phyloP scores from a whole-genome alignment of 1,140 invertebrate genomes.

The Laupala kohalensis region DNA sequence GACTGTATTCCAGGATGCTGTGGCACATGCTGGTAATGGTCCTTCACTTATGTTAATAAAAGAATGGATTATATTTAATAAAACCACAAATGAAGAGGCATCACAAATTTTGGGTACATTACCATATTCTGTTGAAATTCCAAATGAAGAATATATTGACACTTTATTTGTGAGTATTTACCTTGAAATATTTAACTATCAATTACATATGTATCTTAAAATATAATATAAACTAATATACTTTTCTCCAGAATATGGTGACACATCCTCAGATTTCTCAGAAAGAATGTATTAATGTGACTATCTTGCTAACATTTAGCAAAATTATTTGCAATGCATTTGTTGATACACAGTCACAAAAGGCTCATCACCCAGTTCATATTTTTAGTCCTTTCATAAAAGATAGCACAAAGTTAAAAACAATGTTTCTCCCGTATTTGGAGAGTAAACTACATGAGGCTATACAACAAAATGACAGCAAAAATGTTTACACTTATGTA shows the following conservation, averaged over 20 bases:
- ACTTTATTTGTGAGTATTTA: not conserved
- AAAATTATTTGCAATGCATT: not conserved
- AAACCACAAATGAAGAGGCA: not conserved
- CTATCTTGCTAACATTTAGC: not conserved
- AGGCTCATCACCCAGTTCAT: not conserved
- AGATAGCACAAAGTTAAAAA: not conserved
- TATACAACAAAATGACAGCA: conserved; percentile 25
- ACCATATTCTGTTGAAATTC: not conserved
- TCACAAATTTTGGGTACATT: not conserved
- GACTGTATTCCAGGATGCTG: not conserved
- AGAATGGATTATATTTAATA: not conserved
- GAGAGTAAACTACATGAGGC: not conserved
- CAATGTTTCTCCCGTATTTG: not conserved
- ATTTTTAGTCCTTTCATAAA: not conserved
- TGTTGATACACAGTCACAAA: not conserved
- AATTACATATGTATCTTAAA: not conserved
- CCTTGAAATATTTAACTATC: not conserved
- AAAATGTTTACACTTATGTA: conserved; percentile 41
- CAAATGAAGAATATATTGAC: not conserved
- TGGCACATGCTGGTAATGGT: not conserved
- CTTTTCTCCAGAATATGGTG: not conserved
- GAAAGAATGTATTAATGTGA: not conserved
- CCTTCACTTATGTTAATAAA: not conserved
- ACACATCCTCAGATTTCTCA: not conserved
- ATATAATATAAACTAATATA: not conserved